Evolutionary conservation across 2,888 invertebrate species (phyloP), one percentile per base, ranked within the genome.

Genomic region (Timema cristinae): DNA sequence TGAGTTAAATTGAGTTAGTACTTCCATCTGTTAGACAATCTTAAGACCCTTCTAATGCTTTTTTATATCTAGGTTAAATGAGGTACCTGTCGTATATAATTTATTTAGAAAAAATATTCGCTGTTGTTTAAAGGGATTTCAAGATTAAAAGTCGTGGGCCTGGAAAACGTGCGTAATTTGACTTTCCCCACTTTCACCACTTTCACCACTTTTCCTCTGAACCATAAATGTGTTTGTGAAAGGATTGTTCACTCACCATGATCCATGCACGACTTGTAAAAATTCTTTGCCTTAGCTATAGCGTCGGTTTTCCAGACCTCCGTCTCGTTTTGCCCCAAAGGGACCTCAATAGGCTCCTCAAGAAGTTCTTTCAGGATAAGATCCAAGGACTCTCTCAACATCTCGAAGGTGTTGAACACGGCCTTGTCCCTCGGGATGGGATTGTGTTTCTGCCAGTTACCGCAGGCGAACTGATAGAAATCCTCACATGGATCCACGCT

Each of bases 361-460:
- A 92, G 81, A 13, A 93, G 82, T 76, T 90, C 88, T 79, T 85
- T 88, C 63, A 93, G 81, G 1, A 91, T 89, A 0, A 85, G 79
- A 79, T 93, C 91, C 67, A 93, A 82, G 77, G 92, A 92, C 83
- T 95, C 93, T 77, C 94, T 86, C 7, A 96, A 84, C 86, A 93
- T 92, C 84, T 94, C 94, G 81, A 96, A 96, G 0, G 94, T 95
- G 77, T 95, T 95, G 81, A 92, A 95, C 6, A 91, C 90, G 7
- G 93, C 90, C 82, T 94, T 92, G 78, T 95, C 95, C 69, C 92
- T 90, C 4, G 96, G 96, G 78, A 96, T 93, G 0, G 93, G 92
- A 82, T 95, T 93, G 61, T 89, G 85, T 69, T 88, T 87, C 51
- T 90, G 88, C 95, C 95, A 95, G 78, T 93, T 93, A 0, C 95